Evolutionary conservation across 2,888 invertebrate genomes (phyloP), one percentile per base, ranked within the genome.

Genomic region (Xanthorhoe spadicearia): DNA sequence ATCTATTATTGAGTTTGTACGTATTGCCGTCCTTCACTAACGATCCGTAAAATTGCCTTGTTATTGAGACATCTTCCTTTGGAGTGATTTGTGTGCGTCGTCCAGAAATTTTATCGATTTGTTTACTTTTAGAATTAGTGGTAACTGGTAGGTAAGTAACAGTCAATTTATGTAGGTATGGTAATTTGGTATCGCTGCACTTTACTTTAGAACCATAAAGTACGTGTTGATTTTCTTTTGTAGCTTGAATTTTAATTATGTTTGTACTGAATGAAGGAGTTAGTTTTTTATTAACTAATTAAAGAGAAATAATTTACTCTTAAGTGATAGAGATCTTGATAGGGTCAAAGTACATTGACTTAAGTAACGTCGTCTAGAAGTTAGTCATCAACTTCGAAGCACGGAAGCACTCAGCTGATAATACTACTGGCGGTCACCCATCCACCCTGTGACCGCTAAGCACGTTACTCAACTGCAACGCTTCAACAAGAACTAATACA

Each of bases 121-220:
- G 92, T 93, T 93, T 92, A 88, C 91, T 91, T 91, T 91, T 83
- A 81, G 86, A 88, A 91, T 92, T 90, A 91, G 90, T 88, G 83
- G 86, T 85, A 85, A 86, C 82, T 68, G 62, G 50, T 48, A 59
- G 55, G 67, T 68, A 65, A 69, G 66, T 68, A 58, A 56, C 82
- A 83, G 79, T 82, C 83, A 82, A 88, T 87, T 86, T 87, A 88
- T 87, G 85, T 85, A 75, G 73, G 76, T 84, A 85, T 85, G 85
- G 79, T 87, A 90, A 88, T 88, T 85, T 77, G 70, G 78, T 85
- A 85, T 85, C 82, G 83, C 81, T 79, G 80, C 80, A 79, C 81
- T 79, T 77, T 78, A 77, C 75, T 76, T 79, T 77, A 75, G 71
- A 62, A 54, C 48, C 72, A 59, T 72, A 72, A 74, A 69, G 70